Evolutionary conservation across 1,140 invertebrate species (phyloP), one percentile per base, ranked within the genome.

Genomic region (Aphelinus atriplicis): DNA sequence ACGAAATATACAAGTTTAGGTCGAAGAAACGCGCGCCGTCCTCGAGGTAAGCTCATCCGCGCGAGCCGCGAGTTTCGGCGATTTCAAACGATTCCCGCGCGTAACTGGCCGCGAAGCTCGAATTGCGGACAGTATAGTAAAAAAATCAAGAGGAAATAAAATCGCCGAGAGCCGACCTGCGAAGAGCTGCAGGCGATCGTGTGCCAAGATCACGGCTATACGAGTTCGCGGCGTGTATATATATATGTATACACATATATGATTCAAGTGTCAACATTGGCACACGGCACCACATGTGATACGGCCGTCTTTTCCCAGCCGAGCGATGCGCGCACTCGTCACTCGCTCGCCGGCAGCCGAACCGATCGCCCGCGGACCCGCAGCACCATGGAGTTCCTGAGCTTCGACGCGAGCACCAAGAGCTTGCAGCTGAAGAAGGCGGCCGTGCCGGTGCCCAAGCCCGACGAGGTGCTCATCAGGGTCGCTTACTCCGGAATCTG

Each of bases 401-500:
- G 90, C 9, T 92, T 92, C 71, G 88, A 92, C 74, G 85, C 86
- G 0, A 84, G 84, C 46, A 85, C 75, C 0, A 85, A 87, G 68
- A 83, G 83, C 3, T 82, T 93, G 1, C 83, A 83, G 47, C 87
- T 91, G 43, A 82, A 87, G 2, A 85, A 87, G 48, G 80, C 86
- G 3, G 85, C 85, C 48, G 83, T 91, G 64, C 92, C 92, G 0
- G 81, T 84, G 69, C 84, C 91, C 0, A 76, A 76, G 0, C 79
- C 86, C 0, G 83, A 90, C 72, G 90, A 93, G 47, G 88, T 93
- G n/a, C 86, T 92, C 9, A 85, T 93, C 2, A 90, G 89, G 81
- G 91, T 93, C 0, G 89, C 90, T 26, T 93, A 90, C 80, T 84
- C 91, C 1, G 94, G 94, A 2, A 91, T 96, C 58, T 96, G 94